Percentiles rank a stretch among this genome's conserved stretches.
Conservation (phyloP, 1,140 invertebrate species). For the Heliothis subflexa region DNA sequence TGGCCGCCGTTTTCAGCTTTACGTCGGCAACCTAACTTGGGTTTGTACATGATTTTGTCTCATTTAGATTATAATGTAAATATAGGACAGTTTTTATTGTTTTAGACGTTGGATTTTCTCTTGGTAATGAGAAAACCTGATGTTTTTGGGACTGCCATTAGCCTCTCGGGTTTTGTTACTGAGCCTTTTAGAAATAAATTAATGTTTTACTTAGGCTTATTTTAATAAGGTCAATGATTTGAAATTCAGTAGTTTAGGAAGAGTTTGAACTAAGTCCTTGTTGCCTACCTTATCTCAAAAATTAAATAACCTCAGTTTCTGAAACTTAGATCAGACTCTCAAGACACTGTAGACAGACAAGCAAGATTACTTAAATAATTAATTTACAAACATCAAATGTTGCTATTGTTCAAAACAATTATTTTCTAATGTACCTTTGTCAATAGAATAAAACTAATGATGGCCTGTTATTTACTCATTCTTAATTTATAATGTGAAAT, state of each 20-base stretch:
- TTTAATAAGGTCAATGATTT: constrained; percentile 1
- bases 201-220: constrained; percentile 36
- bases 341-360: constrained; percentile 2
- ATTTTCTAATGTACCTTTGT: constrained; percentile 7
- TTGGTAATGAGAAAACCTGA: constrained; percentile 51
- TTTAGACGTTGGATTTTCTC: constrained; percentile 57
- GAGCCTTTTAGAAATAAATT: constrained; percentile 18
- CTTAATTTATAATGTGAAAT: constrained; percentile 9
- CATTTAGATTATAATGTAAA: constrained; percentile 72
- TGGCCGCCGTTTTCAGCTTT: constrained; percentile 94
- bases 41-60: constrained; percentile 86
- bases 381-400: neutral
- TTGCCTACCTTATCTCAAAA: neutral
- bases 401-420: constrained; percentile 18
- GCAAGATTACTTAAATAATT: constrained; percentile 7
- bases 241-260: neutral
- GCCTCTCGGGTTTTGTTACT: constrained; percentile 37
- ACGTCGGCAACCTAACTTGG: constrained; percentile 98
- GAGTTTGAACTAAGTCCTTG: constrained; percentile 28
- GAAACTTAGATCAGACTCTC: constrained; percentile 18
- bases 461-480: neutral
- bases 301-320: neutral
- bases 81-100: constrained; percentile 66
- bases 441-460: constrained; percentile 18
- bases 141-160: constrained; percentile 50